Evolutionary conservation across 2,888 invertebrate species (phyloP), one percentile per base, ranked within the genome.

Genomic region (Aporophyla lueneburgensis): DNA sequence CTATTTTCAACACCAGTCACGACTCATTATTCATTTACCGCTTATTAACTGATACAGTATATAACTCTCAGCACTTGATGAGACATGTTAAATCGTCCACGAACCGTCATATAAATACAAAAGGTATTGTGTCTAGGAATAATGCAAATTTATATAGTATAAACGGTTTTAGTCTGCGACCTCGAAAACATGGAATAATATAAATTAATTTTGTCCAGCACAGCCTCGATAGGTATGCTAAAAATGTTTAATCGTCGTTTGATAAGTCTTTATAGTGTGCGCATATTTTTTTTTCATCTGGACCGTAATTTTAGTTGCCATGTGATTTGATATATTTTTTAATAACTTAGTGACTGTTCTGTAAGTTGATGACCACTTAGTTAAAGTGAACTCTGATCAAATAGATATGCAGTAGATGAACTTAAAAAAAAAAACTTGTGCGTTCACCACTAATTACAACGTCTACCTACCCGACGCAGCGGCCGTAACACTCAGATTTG

Each of bases 401-500:
- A 74, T 77, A 62, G 54, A 74, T 74, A 27, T 62, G 66, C 53
- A 67, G 80, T 65, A 78, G 65, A 81, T 84, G 80, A 82, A 83
- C 79, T 84, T 87, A 33, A 33, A 73, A 80, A 81, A 81, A 74
- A n/a, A 67, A 78, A 74, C 66, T 63, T 83, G 76, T 89, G 88
- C 89, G 88, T 81, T 80, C 69, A 74, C 24, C 88, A 88, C 76
- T 92, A 92, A 92, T 89, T 90, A 89, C 88, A 86, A 82, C 89
- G 84, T 89, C 91, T 89, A 91, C 88, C 78, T 78, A 83, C 86
- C 81, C 85, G 87, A 88, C 86, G 89, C 89, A 91, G 89, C 86
- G 88, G 84, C 92, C 93, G 93, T 93, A 94, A 93, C 92, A 91
- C 92, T 92, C 87, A 91, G 92, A 91, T 91, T 91, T 87, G 90